Evolutionary conservation across 2,797 vertebrate genomes (phyloP).

Genomic region (Gobionotothen gibberifrons): DNA sequence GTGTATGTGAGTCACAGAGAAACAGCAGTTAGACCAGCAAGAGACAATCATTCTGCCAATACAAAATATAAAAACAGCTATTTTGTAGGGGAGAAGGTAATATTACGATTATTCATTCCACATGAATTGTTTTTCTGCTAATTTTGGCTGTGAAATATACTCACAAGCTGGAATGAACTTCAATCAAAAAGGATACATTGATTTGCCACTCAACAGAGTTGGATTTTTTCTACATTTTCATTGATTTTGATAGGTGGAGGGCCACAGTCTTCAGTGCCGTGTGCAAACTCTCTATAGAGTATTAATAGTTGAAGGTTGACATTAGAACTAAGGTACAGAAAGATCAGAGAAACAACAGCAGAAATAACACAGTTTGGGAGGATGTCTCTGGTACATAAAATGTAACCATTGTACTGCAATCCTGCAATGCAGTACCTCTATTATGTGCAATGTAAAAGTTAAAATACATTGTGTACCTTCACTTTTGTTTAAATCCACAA

Average conservation of each 20-base stretch:
- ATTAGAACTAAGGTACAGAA: constrained; percentile 7
- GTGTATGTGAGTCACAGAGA: not conserved
- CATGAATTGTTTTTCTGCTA: not conserved
- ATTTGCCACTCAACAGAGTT: not conserved
- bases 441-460: not conserved
- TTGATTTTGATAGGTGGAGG: not conserved
- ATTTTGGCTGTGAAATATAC: constrained; percentile 1
- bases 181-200: not conserved
- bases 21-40: not conserved
- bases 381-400: not conserved
- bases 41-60: not conserved
- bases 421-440: not conserved
- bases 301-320: not conserved
- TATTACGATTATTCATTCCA: not conserved
- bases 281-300: not conserved
- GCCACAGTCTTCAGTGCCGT: not conserved
- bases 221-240: not conserved
- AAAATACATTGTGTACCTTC: not conserved
- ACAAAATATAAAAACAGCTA: too few relatives aligned
- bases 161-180: too few relatives aligned
- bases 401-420: not conserved
- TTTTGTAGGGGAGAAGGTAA: too few relatives aligned
- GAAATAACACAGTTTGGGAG: not conserved
- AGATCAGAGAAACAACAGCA: not conserved
- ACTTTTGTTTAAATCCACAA: not conserved